These are phyloP conservation scores for Syritta pipiens DNA, from an alignment of 2,888 invertebrate genomes.

Conservation along the genomic window DNA sequence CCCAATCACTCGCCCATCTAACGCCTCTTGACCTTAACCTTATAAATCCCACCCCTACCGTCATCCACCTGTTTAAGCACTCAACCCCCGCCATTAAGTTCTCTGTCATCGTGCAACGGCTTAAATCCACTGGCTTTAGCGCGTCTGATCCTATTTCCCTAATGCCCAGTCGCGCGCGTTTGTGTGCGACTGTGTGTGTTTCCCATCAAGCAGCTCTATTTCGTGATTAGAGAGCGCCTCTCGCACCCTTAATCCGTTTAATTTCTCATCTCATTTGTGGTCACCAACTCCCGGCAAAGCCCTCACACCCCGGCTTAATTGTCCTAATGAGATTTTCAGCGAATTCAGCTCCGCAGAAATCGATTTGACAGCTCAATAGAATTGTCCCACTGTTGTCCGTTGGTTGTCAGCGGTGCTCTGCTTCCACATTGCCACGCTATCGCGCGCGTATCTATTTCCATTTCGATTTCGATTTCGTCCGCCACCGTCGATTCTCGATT, in stretches of 20 bases:
- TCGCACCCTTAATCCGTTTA: slow-evolving; percentile 44
- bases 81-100: too few species aligned
- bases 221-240: slow-evolving; percentile 23
- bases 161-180: too few species aligned
- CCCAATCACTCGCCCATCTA: too few species aligned
- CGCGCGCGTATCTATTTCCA: neutral
- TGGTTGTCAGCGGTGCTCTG: neutral
- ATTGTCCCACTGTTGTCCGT: neutral
- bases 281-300: neutral
- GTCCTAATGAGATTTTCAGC: slow-evolving; percentile 54
- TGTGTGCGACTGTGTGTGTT: neutral
- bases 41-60: too few species aligned
- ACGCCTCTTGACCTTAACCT: too few species aligned
- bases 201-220: slow-evolving; percentile 21
- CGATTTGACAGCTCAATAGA: slow-evolving; percentile 55
- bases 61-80: too few species aligned
- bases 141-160: slow-evolving; percentile 3
- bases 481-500: too few species aligned
- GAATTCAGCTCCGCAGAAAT: slow-evolving; percentile 42
- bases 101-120: neutral
- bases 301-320: slow-evolving; percentile 42
- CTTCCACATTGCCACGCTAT: neutral
- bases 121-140: neutral
- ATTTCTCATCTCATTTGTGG: slow-evolving; percentile 32
- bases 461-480: slow-evolving; percentile 31